phyloP scores from a whole-genome alignment of 2,888 invertebrate species.

The Alloplasta piceator region DNA sequence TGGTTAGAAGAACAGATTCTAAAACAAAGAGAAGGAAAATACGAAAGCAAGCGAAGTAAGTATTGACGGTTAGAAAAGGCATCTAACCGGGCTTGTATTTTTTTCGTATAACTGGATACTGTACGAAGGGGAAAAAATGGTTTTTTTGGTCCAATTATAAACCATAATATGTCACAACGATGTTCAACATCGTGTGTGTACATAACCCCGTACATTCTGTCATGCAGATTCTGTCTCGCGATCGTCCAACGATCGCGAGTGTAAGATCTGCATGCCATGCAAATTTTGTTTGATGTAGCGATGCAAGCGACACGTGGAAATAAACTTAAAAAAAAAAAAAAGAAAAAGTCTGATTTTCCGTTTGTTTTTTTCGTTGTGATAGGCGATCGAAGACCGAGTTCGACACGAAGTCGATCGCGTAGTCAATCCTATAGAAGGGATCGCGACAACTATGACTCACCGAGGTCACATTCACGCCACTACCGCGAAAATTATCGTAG shows the following conservation, averaged over 20 bases:
- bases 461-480: conserved; percentile 27
- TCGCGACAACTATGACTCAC: conserved; percentile 39
- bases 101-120: conserved; percentile 22
- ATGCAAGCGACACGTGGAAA: neutral
- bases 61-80: conserved; percentile 21
- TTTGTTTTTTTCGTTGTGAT: conserved; percentile 6
- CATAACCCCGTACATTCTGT: conserved; percentile 48
- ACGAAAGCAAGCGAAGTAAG: conserved; percentile 43
- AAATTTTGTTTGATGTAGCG: conserved; percentile 26
- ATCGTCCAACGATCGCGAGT: conserved; percentile 43
- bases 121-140: conserved; percentile 24
- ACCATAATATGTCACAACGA: conserved; percentile 36
- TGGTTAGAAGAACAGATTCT: conserved; percentile 39
- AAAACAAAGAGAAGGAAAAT: conserved; percentile 25
- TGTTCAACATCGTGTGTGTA: conserved; percentile 47
- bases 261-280: conserved; percentile 41
- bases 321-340: neutral
- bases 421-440: conserved; percentile 21
- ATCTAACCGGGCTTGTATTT: conserved; percentile 10
- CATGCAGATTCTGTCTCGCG: conserved; percentile 48
- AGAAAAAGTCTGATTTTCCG: neutral
- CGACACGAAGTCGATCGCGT: conserved; percentile 38
- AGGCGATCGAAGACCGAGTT: conserved; percentile 18
- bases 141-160: conserved; percentile 56
- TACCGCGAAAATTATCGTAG: conserved; percentile 12